Conservation (phyloP, 2,113 vertebrate species). For the Myotis brandtii region DNA sequence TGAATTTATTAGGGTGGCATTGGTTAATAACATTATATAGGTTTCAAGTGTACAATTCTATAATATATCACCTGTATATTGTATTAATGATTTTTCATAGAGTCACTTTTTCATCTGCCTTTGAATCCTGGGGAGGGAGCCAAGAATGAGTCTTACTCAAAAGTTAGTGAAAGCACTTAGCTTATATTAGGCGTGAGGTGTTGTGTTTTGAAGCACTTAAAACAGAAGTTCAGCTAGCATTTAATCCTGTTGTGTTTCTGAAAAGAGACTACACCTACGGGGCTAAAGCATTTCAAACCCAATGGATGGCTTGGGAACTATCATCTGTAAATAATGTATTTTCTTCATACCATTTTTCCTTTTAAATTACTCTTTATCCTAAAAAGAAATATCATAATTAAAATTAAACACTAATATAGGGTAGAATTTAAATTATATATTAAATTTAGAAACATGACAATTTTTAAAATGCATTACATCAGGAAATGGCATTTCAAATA, state of each 20-base stretch:
- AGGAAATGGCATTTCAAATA: conserved; percentile 44
- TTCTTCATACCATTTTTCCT: not conserved
- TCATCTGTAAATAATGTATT: not conserved
- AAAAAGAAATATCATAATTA: not conserved
- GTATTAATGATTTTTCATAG: not conserved
- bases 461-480: not conserved
- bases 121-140: not conserved
- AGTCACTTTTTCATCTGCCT: not conserved
- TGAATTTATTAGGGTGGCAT: not conserved
- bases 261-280: not conserved
- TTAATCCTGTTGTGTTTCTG: not conserved
- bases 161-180: not conserved
- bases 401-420: not conserved
- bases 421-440: not conserved
- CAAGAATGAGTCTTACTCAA: not conserved
- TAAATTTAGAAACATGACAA: conserved; percentile 34
- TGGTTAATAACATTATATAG: not conserved
- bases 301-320: not conserved
- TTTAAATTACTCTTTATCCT: not conserved
- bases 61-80: not conserved
- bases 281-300: not conserved
- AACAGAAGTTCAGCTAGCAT: not conserved
- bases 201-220: not conserved
- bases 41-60: not conserved
- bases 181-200: not conserved